A percentile compares a stretch with the other conserved stretches of the same genome.
phyloP scores from a whole-genome alignment of 2,888 invertebrate species.

The Scaptomyza caliginosa region DNA sequence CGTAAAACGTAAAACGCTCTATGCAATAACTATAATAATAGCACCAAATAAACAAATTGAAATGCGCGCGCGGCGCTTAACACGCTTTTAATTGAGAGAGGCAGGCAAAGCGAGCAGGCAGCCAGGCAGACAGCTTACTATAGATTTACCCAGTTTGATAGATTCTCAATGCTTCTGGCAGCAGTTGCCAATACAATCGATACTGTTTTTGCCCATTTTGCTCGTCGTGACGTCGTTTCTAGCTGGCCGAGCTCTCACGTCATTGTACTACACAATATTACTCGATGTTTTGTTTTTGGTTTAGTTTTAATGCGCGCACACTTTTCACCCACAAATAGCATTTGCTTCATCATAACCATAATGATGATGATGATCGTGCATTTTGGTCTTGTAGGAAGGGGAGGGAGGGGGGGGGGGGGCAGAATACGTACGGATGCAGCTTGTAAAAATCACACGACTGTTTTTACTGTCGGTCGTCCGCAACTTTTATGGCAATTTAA shows the following conservation, averaged over 20 bases:
- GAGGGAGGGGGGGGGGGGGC: too few relatives aligned
- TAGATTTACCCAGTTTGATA: slow-evolving; percentile 12
- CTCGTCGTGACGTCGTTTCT: slow-evolving; percentile 59
- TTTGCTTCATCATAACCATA: slow-evolving; percentile 1
- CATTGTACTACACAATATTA: slow-evolving; percentile 37
- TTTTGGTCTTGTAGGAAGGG: slow-evolving; percentile 54
- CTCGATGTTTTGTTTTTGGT: slow-evolving; percentile 25
- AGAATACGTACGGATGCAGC: slow-evolving; percentile 29
- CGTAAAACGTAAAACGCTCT: slow-evolving; percentile 32
- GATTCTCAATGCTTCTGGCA: neutral
- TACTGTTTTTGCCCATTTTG: slow-evolving; percentile 1
- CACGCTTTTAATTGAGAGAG: slow-evolving; percentile 73
- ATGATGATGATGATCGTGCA: slow-evolving; percentile 16
- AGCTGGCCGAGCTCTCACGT: slow-evolving; percentile 42
- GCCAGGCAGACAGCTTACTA: neutral
- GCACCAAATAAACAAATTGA: slow-evolving; percentile 67
- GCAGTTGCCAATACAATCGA: neutral
- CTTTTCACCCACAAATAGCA: slow-evolving; percentile 65
- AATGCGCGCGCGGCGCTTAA: slow-evolving; percentile 55
- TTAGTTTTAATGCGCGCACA: slow-evolving; percentile 72
- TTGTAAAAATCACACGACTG: slow-evolving; percentile 37
- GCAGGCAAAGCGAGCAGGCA: slow-evolving; percentile 20
- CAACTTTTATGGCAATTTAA: slow-evolving; percentile 61
- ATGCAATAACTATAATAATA: slow-evolving; percentile 68
- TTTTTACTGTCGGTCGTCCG: slow-evolving; percentile 34